These are phyloP conservation scores for Loxodonta africana DNA, from an alignment of 2,113 vertebrate species.

Conservation along the genomic window DNA sequence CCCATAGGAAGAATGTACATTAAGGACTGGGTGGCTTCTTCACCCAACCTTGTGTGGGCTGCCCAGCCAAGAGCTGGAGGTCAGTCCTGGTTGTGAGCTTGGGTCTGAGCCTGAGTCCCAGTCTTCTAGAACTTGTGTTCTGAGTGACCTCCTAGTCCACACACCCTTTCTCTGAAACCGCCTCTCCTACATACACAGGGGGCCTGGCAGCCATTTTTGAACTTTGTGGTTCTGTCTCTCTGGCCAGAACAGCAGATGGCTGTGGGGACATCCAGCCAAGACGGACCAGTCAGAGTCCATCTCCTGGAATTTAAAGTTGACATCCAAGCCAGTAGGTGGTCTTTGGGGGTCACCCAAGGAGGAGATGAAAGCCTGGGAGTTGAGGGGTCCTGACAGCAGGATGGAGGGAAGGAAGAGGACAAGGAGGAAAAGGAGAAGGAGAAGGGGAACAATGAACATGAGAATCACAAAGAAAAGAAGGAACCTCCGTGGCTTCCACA, in stretches of 20 bases:
- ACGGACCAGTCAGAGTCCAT: not conserved
- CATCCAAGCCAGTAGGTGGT: not conserved
- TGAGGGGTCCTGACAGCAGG: not conserved
- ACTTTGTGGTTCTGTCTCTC: not conserved
- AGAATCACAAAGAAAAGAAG: not conserved
- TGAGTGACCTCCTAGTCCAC: too few relatives aligned
- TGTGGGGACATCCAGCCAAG: too few relatives aligned
- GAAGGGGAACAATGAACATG: too few relatives aligned
- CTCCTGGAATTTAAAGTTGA: not conserved
- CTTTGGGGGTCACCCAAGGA: not conserved
- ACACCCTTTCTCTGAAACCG: not conserved
- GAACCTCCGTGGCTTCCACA: too few relatives aligned
- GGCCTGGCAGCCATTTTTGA: not conserved
- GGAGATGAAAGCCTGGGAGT: not conserved
- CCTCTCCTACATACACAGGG: not conserved
- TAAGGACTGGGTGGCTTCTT: not conserved
- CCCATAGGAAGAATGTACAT: accelerated
- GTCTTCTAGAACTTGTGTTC: not conserved
- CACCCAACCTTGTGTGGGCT: too few relatives aligned
- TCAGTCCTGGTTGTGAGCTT: not conserved
- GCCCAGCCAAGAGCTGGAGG: too few relatives aligned
- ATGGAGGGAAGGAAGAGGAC: not conserved
- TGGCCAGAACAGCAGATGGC: not conserved
- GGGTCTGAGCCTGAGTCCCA: not conserved
- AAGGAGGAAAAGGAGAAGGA: too few relatives aligned